Evolutionary conservation across 1,140 invertebrate genomes (phyloP).

Genomic region (Zaprionus gabonicus): DNA sequence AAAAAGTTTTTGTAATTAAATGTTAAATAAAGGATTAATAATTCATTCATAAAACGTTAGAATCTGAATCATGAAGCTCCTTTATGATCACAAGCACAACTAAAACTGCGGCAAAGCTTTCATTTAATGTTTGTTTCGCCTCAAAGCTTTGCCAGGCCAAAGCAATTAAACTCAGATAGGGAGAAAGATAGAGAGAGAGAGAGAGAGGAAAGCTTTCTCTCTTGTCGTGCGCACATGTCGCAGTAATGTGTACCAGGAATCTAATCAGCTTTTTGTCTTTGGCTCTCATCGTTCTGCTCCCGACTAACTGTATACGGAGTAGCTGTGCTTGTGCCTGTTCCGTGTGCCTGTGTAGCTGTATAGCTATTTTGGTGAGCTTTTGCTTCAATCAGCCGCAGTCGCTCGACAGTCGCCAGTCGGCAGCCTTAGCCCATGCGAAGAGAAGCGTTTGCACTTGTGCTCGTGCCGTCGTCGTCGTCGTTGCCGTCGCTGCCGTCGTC

Average conservation of each 20-base stretch:
- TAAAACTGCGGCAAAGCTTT: constrained; percentile 1
- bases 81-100: constrained; percentile 23
- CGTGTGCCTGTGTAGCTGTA: constrained; percentile 45
- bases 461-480: constrained; percentile 43
- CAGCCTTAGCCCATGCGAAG: constrained; percentile 68
- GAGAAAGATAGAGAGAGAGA: constrained; percentile 1
- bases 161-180: background rate
- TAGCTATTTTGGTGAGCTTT: constrained; percentile 70
- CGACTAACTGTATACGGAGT: constrained; percentile 10
- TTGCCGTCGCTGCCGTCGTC: constrained; percentile 33
- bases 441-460: constrained; percentile 69
- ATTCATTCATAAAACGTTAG: too few relatives aligned
- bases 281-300: constrained; percentile 14
- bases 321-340: background rate
- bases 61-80: background rate
- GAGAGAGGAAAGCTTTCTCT: constrained; percentile 46
- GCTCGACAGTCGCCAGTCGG: constrained; percentile 57
- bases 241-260: constrained; percentile 68
- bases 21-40: too few relatives aligned
- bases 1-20: too few relatives aligned
- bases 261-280: constrained; percentile 34
- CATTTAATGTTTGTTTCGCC: background rate
- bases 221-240: constrained; percentile 61
- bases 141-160: constrained; percentile 11
- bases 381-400: constrained; percentile 46